Base-by-base conservation (phyloP, 30 jellyfish, hydroid and myxozoan species). In the Hydractinia echinata region DNA sequence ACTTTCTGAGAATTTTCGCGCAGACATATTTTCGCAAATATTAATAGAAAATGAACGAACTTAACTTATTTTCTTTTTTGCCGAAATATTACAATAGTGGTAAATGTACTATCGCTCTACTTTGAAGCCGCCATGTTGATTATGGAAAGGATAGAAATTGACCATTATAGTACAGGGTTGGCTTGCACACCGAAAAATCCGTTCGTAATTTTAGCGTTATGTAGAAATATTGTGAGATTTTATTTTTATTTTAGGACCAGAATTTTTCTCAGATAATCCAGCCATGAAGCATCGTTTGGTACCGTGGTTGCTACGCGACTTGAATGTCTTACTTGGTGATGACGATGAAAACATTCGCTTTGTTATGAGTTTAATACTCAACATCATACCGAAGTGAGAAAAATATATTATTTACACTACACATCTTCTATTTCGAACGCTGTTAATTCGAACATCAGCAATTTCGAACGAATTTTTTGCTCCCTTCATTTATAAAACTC, bases 281-380 rank as follows among this genome's bases (percentile, higher is more conserved):
- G 98, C 98, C 39, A 66, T 83, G 49, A 55, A 78, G 14, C 95
- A 91, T 79, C 87, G 98, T 15, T 78, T 86, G 53, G 98, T 91
- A 15, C 96, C 96, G 4, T 91, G 98, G 98, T 74, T 91, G 62
- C 86, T 91, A 7, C 89, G 98, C 8, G 98, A 91, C 69, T 70
- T 91, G 73, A 82, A 76, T 55, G 89, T 86, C 54, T 67, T 91
- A 48, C 86, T 91, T 52, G 95, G 87, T 5, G 76, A 83, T 51
- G 72, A 82, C 64, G 79, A 83, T 51, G 82, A 73, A 54, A 81
- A 86, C 67, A 84, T 85, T 44, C 73, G 94, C 53, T 86, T 91
- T 74, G 95, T 91, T 3, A 88, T 86, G 89, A 94, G 91, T 61
- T 84, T 79, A 66, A 86, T 86, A 55, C 52, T 91, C 72, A 73